phyloP scores from a whole-genome alignment of 2,888 invertebrate genomes.

The Emmelina monodactyla region DNA sequence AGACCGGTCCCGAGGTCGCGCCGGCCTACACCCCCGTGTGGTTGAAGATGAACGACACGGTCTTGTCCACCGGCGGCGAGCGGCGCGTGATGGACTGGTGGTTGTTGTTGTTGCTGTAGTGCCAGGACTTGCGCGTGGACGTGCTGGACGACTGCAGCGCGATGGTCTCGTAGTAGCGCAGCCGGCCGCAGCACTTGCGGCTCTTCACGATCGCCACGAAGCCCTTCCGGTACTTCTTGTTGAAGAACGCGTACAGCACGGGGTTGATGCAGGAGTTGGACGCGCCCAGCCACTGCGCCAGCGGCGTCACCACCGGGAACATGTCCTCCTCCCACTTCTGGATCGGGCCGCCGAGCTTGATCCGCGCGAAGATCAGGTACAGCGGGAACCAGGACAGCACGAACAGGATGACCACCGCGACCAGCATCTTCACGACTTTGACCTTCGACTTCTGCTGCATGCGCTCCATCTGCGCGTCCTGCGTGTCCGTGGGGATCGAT shows the following conservation, averaged over 20 bases:
- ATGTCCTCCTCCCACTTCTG: conserved; percentile 82
- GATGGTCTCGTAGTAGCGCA: conserved; percentile 87
- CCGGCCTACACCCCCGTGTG: conserved; percentile 74
- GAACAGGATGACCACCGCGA: conserved; percentile 91
- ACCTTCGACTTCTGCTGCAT: conserved; percentile 95
- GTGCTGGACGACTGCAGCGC: conserved; percentile 87
- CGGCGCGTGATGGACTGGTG: conserved; percentile 65
- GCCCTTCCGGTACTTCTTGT: conserved; percentile 90
- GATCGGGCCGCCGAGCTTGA: conserved; percentile 81
- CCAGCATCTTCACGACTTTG: conserved; percentile 93
- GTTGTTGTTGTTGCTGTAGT: conserved; percentile 76
- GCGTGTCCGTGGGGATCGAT: conserved; percentile 89
- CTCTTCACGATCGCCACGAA: conserved; percentile 89
- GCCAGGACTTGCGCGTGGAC: conserved; percentile 84
- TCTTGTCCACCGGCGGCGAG: conserved; percentile 57
- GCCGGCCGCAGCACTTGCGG: conserved; percentile 83
- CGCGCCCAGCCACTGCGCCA: conserved; percentile 92
- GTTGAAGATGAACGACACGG: conserved; percentile 69
- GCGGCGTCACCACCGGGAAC: conserved; percentile 81
- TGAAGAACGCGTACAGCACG: conserved; percentile 92
- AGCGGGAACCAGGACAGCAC: conserved; percentile 93
- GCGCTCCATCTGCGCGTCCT: conserved; percentile 89
- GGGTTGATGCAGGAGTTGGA: conserved; percentile 97
- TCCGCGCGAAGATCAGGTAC: conserved; percentile 86
- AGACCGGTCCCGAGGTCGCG: conserved; percentile 22